Conservation (phyloP, 35 echinoderm and acorn worm species). For the Amphiura filiformis region DNA sequence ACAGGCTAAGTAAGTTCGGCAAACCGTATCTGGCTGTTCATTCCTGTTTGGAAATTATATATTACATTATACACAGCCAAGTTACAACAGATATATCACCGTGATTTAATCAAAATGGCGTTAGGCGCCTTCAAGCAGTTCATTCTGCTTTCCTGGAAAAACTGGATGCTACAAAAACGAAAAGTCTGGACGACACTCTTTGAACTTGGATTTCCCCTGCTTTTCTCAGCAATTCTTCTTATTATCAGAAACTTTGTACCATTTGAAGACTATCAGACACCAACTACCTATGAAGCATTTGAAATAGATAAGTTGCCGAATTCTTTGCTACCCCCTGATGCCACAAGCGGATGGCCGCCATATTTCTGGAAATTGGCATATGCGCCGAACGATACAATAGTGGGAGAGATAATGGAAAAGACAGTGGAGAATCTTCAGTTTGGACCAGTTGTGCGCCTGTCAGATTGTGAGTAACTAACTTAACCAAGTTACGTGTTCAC, state of each 20-base stretch:
- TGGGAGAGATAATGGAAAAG: constrained; percentile 49
- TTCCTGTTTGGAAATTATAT: no score
- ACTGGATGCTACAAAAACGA: constrained; percentile 78
- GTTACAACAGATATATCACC: no score
- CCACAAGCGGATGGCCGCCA: not conserved
- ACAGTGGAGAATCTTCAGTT: constrained; percentile 35
- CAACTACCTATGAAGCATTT: constrained; percentile 62
- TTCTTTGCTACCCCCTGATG: not conserved
- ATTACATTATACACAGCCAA: no score
- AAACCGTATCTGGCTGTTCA: no score
- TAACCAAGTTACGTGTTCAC: no score
- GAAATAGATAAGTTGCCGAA: constrained; percentile 52
- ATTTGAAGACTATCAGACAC: constrained; percentile 36
- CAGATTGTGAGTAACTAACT: constrained; percentile 12
- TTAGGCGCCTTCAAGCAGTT: constrained; percentile 64
- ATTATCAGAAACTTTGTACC: constrained; percentile 64
- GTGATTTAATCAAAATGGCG: constrained; percentile 33
- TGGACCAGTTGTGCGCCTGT: not conserved
- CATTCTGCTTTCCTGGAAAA: constrained; percentile 85
- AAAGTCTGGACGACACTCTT: constrained; percentile 55
- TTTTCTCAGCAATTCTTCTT: constrained; percentile 76
- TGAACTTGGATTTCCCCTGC: constrained; percentile 65
- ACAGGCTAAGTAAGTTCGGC: no score
- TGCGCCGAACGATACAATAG: constrained; percentile 55
- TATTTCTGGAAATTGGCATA: constrained; percentile 75